Evolutionary conservation across 2,113 vertebrate genomes (phyloP), one percentile per base, ranked within the genome.

Genomic region (Cyrtonyx montezumae): DNA sequence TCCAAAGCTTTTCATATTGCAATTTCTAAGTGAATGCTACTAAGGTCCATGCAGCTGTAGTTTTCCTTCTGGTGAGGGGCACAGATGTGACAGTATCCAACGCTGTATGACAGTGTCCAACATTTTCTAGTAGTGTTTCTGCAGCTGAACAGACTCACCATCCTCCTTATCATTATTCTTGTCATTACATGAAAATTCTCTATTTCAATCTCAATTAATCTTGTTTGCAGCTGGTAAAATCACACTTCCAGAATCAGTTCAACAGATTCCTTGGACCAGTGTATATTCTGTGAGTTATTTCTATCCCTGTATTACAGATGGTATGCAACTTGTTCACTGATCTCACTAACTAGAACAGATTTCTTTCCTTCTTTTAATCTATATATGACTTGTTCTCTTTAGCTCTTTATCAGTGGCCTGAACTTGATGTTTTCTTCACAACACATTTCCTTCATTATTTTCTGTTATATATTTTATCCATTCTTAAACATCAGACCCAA

Each of bases 201-300:
- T n/a, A 6, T 26, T 69, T 79, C 9, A 62, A 30, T 69, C 40
- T 59, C 56, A 32, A 5, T 62, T 78, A 84, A 56, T 76, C 42
- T 23, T 48, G 4, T 22, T 71, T 46, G 23, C 40, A 34, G 3
- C 5, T 65, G 25, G n/a, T 56, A 80, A 81, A 86, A 67, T 13
- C 45, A 5, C 48, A 12, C 28, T 81, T 79, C 22, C 43, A 84
- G 70, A 84, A 51, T 34, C 40, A 46, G 19, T 75, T 81, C 61
- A 84, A 58, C 87, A 94, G 37, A 53, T 51, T 87, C 40, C 81
- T 76, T 68, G 63, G 34, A 51, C 9, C 6, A 65, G 6, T 15
- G 28, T 73, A 43, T 88, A 84, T 90, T 77, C 55, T 82, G n/a
- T 58, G 49, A 79, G 91, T 68, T 95, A 90, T 88, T 90, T 96